Percentiles rank a stretch among this genome's conserved stretches.
phyloP scores from a whole-genome alignment of 2,113 vertebrate genomes.

The Macquaria ambigua region DNA sequence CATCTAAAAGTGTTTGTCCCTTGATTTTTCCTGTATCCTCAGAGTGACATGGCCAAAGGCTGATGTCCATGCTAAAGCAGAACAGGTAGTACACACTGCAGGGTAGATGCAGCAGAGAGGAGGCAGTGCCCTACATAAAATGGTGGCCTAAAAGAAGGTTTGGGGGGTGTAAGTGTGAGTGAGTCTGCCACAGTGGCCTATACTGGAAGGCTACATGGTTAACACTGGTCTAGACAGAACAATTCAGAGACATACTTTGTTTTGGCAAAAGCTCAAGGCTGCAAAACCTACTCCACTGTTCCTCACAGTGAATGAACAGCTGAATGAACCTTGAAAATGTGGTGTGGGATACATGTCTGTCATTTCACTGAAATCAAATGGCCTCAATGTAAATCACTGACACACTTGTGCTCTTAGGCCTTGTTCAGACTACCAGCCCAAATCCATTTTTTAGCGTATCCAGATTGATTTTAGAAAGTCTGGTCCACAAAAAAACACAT shows the following conservation, averaged over 20 bases:
- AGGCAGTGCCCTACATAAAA: neutral
- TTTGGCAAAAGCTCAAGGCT: conserved; percentile 68
- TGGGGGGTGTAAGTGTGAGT: conserved; percentile 6
- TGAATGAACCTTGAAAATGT: conserved; percentile 28
- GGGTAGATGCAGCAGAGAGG: neutral
- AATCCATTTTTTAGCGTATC: too few relatives aligned
- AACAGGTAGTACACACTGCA: neutral
- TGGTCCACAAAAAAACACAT: too few relatives aligned
- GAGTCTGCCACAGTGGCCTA: conserved; percentile 43
- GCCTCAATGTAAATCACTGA: conserved; percentile 23
- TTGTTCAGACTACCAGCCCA: too few relatives aligned
- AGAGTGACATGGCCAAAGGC: too few relatives aligned
- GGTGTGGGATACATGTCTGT: conserved; percentile 29
- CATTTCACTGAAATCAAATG: conserved; percentile 52
- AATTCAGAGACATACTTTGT: conserved; percentile 50
- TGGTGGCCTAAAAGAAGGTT: conserved; percentile 19
- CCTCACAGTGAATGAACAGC: conserved; percentile 32
- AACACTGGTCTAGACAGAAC: conserved; percentile 60
- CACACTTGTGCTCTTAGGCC: neutral
- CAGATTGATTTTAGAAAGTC: too few relatives aligned
- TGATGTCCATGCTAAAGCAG: neutral
- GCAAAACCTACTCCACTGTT: conserved; percentile 22
- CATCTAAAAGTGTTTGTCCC: too few relatives aligned
- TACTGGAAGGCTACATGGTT: conserved; percentile 67
- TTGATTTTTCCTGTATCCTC: too few relatives aligned